Evolutionary conservation across 2,888 invertebrate genomes (phyloP).

Genomic region (Schizotus pectinicornis): DNA sequence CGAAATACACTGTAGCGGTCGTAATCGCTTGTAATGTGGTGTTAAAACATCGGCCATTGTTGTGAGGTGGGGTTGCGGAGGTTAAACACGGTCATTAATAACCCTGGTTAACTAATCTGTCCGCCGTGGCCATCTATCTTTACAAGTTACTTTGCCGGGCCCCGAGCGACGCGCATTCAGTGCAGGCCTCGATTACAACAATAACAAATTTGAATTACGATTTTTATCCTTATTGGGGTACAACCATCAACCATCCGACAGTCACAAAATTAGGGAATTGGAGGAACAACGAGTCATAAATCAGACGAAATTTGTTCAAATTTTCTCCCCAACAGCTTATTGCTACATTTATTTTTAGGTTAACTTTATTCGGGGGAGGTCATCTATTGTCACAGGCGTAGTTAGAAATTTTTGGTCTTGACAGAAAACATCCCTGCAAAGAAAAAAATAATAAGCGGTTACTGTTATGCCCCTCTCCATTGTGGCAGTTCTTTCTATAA

Average conservation of each 20-base stretch:
- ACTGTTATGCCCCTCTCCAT: too few relatives aligned
- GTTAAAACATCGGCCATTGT: conserved; percentile 60
- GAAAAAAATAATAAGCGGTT: too few relatives aligned
- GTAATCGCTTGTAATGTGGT: conserved; percentile 59
- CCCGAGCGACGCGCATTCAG: conserved; percentile 49
- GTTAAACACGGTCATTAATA: conserved; percentile 69
- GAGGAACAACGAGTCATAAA: background rate
- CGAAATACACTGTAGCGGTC: conserved; percentile 31
- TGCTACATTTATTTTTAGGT: too few relatives aligned
- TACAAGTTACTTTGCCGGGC: conserved; percentile 58
- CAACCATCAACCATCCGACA: too few relatives aligned
- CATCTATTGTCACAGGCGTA: too few relatives aligned
- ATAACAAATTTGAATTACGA: conserved; percentile 53
- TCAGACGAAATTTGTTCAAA: too few relatives aligned
- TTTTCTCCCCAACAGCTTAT: too few relatives aligned
- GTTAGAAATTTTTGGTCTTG: too few relatives aligned
- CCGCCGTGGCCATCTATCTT: conserved; percentile 62
- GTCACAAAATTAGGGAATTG: conserved; percentile 5
- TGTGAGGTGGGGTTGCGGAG: conserved; percentile 61
- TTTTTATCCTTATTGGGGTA: conserved; percentile 37
- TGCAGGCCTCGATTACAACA: conserved; percentile 50
- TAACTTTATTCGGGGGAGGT: too few relatives aligned
- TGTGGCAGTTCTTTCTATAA: too few relatives aligned
- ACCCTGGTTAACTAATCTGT: conserved; percentile 70
- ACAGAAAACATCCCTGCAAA: too few relatives aligned